These are phyloP conservation scores for Xestia ashworthii DNA, from an alignment of 2,888 invertebrate species.

Conservation along the genomic window DNA sequence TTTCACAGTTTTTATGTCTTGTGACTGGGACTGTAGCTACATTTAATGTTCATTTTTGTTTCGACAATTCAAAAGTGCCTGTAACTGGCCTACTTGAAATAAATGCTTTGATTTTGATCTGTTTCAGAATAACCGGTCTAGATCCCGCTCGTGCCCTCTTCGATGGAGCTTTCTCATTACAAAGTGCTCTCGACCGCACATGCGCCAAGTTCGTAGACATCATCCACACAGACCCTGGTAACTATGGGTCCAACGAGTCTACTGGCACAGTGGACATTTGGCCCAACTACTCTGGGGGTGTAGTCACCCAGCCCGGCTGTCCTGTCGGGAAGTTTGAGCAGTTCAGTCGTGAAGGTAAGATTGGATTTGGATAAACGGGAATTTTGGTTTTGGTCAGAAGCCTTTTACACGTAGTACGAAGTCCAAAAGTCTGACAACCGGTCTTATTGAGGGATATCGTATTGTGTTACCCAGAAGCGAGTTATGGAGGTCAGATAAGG, in stretches of 20 bases:
- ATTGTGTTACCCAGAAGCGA: neutral
- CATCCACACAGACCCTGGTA: conserved; percentile 92
- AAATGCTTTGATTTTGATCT: no score
- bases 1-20: no score
- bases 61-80: no score
- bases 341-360: conserved; percentile 80
- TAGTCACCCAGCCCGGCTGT: conserved; percentile 89
- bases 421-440: neutral
- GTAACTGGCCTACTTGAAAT: no score
- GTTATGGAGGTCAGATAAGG: neutral
- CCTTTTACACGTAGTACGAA: neutral
- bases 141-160: conserved; percentile 91
- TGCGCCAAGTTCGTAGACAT: conserved; percentile 92
- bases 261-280: conserved; percentile 91
- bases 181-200: conserved; percentile 81
- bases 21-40: no score
- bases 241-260: conserved; percentile 88
- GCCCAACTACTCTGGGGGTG: conserved; percentile 88
- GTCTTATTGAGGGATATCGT: neutral
- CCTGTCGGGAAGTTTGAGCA: conserved; percentile 80
- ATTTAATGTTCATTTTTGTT: no score
- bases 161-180: conserved; percentile 84
- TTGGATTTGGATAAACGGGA: neutral
- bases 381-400: neutral
- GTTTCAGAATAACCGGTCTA: conserved; percentile 89